Percentiles rank a stretch among this genome's conserved stretches.
Conservation (phyloP, 2,888 invertebrate genomes). For the Caenorhabditis imperialis region DNA sequence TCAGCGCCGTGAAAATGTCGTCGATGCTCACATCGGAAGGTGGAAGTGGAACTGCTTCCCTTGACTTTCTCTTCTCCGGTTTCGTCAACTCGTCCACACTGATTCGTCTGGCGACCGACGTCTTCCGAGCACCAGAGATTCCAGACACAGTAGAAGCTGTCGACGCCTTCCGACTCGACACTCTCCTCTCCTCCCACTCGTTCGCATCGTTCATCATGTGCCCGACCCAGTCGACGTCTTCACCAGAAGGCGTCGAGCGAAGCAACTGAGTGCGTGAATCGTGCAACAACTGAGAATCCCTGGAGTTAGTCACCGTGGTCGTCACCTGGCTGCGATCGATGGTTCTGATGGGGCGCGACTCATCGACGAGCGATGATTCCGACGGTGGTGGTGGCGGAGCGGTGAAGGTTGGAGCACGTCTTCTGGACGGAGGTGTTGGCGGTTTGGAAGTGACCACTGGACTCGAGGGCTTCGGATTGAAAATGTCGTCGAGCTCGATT, state of each 20-base stretch:
- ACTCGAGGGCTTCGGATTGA: conserved; percentile 39
- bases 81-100: conserved; percentile 43
- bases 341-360: conserved; percentile 11
- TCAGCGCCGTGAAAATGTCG: conserved; percentile 41
- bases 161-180: conserved; percentile 24
- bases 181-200: conserved; percentile 31
- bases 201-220: conserved; percentile 48
- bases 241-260: conserved; percentile 6
- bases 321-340: conserved; percentile 54
- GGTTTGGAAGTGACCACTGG: conserved; percentile 11
- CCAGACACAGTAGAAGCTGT: conserved; percentile 9
- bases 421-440: conserved; percentile 21
- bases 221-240: conserved; percentile 36
- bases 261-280: conserved; percentile 32
- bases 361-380: conserved; percentile 39
- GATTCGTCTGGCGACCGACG: conserved; percentile 41
- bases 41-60: conserved; percentile 33
- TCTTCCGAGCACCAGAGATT: conserved; percentile 19
- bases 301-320: conserved; percentile 42
- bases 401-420: conserved; percentile 15
- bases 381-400: conserved; percentile 8
- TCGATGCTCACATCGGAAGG: conserved; percentile 45
- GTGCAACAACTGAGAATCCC: conserved; percentile 41
- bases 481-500: conserved; percentile 51
- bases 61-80: conserved; percentile 25